Percentiles rank a stretch among this genome's conserved stretches.
Conservation (phyloP, 2,888 invertebrate species). For the Caenorhabditis sulstoni region DNA sequence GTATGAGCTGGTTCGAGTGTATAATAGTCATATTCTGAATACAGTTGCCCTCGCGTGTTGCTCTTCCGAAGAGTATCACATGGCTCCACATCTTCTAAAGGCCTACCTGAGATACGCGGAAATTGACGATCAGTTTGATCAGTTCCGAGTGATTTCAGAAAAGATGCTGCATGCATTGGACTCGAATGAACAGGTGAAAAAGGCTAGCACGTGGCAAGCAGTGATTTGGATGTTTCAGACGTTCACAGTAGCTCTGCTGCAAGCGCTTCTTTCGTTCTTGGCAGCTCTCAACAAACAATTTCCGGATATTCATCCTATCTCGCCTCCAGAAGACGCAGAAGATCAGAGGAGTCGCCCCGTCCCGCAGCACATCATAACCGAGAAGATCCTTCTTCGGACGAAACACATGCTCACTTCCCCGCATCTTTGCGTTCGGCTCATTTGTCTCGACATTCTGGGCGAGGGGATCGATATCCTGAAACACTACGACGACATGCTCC, state of each 20-base stretch:
- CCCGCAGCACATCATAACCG: slow-evolving; percentile 24
- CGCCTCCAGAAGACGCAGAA: slow-evolving; percentile 24
- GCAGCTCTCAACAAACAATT: slow-evolving; percentile 61
- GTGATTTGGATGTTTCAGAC: slow-evolving; percentile 3
- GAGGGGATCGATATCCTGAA: slow-evolving; percentile 39
- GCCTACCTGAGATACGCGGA: slow-evolving; percentile 52
- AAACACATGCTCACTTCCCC: slow-evolving; percentile 65
- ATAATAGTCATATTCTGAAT: slow-evolving; percentile 41
- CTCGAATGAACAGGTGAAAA: slow-evolving; percentile 55
- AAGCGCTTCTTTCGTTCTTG: slow-evolving; percentile 61
- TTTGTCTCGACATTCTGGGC: slow-evolving; percentile 28
- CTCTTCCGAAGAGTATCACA: slow-evolving; percentile 35
- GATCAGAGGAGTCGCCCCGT: slow-evolving; percentile 35
- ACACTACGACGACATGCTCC: slow-evolving; percentile 71
- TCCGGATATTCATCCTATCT: slow-evolving; percentile 41
- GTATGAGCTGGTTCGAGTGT: not conserved
- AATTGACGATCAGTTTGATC: slow-evolving; percentile 56
- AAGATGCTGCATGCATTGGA: slow-evolving; percentile 65
- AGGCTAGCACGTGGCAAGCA: not conserved
- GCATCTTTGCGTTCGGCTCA: slow-evolving; percentile 49
- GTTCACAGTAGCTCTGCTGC: slow-evolving; percentile 54
- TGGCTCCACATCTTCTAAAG: slow-evolving; percentile 63
- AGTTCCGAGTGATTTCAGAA: slow-evolving; percentile 48
- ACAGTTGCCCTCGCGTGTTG: slow-evolving; percentile 28
- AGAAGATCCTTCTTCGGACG: slow-evolving; percentile 58